Base-by-base conservation (phyloP, 64 coral and sea anemone genomes). In the Hydrozoanthus tunicans region DNA sequence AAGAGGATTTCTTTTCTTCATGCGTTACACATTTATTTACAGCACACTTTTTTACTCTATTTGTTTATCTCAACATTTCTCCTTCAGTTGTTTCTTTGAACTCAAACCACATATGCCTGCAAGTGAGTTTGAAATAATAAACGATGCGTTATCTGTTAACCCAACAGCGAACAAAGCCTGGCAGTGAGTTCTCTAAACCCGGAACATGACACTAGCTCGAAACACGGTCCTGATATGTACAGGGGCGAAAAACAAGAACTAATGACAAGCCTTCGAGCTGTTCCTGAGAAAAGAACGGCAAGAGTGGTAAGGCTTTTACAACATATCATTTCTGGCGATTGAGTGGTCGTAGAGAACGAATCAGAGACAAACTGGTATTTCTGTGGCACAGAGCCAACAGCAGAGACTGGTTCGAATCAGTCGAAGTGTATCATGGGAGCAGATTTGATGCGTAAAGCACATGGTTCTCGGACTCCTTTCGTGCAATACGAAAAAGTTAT, bases 191-290 rank as follows among this genome's bases (percentile, higher is more conserved):
- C 89, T 64, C 59, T 66, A 9, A 79, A 90, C 17, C 55, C 66
- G 89, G 51, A 57, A 11, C 3, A 43, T 27, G 54, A 64, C 58
- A 24, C 51, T 13, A 14, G 12, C 17, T 24, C 61, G 4, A 90
- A 79, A 80, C 79, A 17, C 53, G 76, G 89, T 43, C 89, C 53
- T 3, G 89, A 90, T 7, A 90, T 90, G 89, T 90, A 80, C 51
- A 66, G 12, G 3, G 59, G 58, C 3, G 75, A 90, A 53, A 79
- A 8, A 56, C 89, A 67, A 54, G 32, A 20, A 15, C 75, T 59
- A 53, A 62, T 43, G 5, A 32, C 25, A 9, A 6, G 56, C 27
- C 12, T 23, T 1, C 58, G 62, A 6, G 88, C 5, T 27, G 75
- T 23, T 9, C 3, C 59, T 6, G 27, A 25, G 3, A 51, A 77